Base-by-base conservation (phyloP, 2,113 vertebrate species). In the Thalassarche chlororhynchos region DNA sequence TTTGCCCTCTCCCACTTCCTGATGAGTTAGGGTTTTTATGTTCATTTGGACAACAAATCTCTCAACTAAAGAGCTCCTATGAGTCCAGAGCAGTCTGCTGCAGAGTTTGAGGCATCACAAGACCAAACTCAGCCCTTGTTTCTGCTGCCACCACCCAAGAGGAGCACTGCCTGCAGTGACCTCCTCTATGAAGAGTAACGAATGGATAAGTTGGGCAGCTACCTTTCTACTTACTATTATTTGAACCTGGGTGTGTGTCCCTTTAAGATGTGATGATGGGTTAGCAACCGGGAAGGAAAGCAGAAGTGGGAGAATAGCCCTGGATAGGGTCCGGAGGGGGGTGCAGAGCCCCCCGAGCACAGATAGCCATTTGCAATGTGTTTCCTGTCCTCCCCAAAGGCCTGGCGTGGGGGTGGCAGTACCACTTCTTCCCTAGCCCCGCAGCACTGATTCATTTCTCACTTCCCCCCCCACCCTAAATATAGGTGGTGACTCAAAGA, bases 401-500 rank as follows among this genome's bases (percentile, higher is more conserved):
- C 64, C 72, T 61, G 96, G 38, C 0, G 5, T 90, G 62, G 82
- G 91, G 84, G 96, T 29, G 71, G 95, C 75, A 12, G 75, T 36
- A 83, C 93, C 5, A 16, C 86, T 97, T 85, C 96, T 96, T 72
- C 95, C 75, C 91, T 28, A 88, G 25, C 75, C 85, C 46, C 3
- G 1, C 38, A 6, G 40, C 83, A 60, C 87, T 97, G 96, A 97
- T 97, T 98, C 98, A 97, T 97, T 95, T 96, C 97, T 97, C 98
- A 98, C 98, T 98, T 98, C 98, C 98, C 97, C 95, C 96, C 95
- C 96, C 84, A 78, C 95, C 97, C 92, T 98, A 96, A 97, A 98
- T 98, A 98, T 98, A 96, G 95, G 88, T 54, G 54, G 76, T 93
- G 90, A 95, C 76, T 97, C 95, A 97, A 95, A 94, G 90, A 96